Conservation (phyloP, 2,113 vertebrate genomes). For the Aplodontia rufa region DNA sequence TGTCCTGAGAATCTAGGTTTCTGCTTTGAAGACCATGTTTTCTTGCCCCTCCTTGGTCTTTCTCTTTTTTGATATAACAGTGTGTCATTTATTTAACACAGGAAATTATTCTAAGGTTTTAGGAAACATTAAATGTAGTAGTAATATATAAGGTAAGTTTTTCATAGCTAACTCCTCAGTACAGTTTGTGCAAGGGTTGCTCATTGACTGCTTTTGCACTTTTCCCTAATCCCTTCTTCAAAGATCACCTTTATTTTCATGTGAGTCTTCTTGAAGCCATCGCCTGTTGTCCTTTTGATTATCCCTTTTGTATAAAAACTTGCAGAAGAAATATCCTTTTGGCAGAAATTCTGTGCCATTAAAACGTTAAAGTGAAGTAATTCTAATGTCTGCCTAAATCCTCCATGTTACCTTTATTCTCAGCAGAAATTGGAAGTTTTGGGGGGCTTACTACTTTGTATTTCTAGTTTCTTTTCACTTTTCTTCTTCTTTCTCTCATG, state of each 20-base stretch:
- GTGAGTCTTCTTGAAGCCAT: not conserved
- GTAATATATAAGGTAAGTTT: not conserved
- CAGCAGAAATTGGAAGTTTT: not conserved
- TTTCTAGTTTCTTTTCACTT: not conserved
- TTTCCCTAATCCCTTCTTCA: not conserved
- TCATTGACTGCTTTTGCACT: not conserved
- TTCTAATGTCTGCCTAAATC: not conserved
- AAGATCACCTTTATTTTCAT: constrained; percentile 1
- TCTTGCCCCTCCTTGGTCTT: not conserved
- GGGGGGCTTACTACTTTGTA: not conserved
- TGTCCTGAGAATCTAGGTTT: not conserved
- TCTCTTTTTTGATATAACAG: not conserved
- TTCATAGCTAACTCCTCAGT: not conserved
- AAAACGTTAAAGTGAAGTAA: not conserved
- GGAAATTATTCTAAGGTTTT: not conserved
- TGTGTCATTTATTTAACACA: not conserved
- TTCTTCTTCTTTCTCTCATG: not conserved
- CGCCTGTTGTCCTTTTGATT: not conserved
- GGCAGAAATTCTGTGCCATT: not conserved
- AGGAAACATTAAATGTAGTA: not conserved
- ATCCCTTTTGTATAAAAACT: not conserved
- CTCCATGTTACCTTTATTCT: not conserved
- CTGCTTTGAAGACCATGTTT: not conserved
- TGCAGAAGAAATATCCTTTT: not conserved
- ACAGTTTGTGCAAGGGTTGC: not conserved